These are phyloP conservation scores for Eutolmus rufibarbis DNA, from an alignment of 2,888 invertebrate species.

Conservation along the genomic window DNA sequence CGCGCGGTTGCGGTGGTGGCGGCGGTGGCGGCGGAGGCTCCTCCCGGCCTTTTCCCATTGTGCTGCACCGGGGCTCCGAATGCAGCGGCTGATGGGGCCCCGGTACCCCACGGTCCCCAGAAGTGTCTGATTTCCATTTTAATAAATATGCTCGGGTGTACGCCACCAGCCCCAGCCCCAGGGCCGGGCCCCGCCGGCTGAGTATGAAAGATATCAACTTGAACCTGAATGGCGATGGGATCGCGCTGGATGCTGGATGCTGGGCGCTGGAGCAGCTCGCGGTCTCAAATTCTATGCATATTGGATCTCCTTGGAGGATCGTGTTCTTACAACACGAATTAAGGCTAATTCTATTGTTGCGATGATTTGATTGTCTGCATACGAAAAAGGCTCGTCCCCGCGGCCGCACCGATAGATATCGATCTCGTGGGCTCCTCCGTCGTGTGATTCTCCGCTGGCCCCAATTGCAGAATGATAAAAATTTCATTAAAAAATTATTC, in stretches of 20 bases:
- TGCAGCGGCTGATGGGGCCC: not conserved
- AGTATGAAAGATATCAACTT: slow-evolving; percentile 4
- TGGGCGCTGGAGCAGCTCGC: not conserved
- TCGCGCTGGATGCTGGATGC: not conserved
- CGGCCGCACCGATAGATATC: not conserved
- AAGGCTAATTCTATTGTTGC: slow-evolving; percentile 41
- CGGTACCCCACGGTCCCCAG: not conserved
- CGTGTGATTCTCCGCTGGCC: not conserved
- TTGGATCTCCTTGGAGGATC: slow-evolving; percentile 38
- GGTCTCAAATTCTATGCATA: slow-evolving; percentile 31
- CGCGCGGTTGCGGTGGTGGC: not conserved
- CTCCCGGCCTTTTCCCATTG: not conserved
- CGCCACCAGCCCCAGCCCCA: not conserved
- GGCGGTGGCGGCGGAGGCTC: not conserved
- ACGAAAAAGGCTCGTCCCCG: slow-evolving; percentile 24
- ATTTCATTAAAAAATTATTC: slow-evolving; percentile 28
- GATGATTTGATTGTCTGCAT: slow-evolving; percentile 38
- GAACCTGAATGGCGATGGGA: slow-evolving; percentile 24
- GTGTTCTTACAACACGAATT: slow-evolving; percentile 43
- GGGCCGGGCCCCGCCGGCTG: not conserved
- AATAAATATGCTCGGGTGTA: slow-evolving; percentile 30
- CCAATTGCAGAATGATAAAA: slow-evolving; percentile 12
- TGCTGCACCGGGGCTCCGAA: not conserved
- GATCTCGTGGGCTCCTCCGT: slow-evolving; percentile 3
- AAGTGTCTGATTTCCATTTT: slow-evolving; percentile 30